phyloP scores from a whole-genome alignment of 2,888 invertebrate genomes.

The Clusia tigrina region DNA sequence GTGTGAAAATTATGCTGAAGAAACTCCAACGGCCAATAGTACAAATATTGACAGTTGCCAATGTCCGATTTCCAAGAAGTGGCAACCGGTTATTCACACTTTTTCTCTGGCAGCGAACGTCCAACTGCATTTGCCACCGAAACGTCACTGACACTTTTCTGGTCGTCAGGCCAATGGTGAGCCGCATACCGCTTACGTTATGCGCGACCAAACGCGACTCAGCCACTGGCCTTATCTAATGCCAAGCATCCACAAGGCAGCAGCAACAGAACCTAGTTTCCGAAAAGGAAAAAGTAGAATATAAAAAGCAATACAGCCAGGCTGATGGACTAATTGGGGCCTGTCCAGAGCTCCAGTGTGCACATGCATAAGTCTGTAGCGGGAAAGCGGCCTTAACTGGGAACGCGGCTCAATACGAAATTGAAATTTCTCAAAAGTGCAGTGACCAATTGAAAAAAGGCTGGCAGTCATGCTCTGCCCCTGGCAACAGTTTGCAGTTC shows the following conservation, averaged over 20 bases:
- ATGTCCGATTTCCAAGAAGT: too few species aligned
- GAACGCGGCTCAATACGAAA: not conserved
- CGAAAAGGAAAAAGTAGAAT: not conserved
- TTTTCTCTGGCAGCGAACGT: not conserved
- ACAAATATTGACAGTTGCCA: not conserved
- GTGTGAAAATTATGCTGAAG: not conserved
- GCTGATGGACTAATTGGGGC: constrained; percentile 1
- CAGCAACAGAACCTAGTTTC: not conserved
- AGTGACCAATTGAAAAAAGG: not conserved
- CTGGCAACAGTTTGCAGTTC: not conserved
- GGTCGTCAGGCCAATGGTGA: too few species aligned
- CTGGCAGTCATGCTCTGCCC: not conserved
- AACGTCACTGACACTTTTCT: constrained; percentile 1
- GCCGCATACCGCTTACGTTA: too few species aligned
- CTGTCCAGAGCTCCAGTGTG: not conserved
- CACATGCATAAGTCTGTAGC: not conserved
- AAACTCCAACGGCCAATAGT: not conserved
- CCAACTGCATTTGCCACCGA: not conserved
- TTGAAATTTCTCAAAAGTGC: too few species aligned
- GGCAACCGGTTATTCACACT: not conserved
- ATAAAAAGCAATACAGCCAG: not conserved
- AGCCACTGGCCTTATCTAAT: too few species aligned
- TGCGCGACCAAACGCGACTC: too few species aligned
- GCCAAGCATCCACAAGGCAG: not conserved
- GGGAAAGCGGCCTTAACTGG: not conserved